Base-by-base conservation (phyloP, 30 jellyfish, hydroid and myxozoan genomes). In the Morbakka virulenta region DNA sequence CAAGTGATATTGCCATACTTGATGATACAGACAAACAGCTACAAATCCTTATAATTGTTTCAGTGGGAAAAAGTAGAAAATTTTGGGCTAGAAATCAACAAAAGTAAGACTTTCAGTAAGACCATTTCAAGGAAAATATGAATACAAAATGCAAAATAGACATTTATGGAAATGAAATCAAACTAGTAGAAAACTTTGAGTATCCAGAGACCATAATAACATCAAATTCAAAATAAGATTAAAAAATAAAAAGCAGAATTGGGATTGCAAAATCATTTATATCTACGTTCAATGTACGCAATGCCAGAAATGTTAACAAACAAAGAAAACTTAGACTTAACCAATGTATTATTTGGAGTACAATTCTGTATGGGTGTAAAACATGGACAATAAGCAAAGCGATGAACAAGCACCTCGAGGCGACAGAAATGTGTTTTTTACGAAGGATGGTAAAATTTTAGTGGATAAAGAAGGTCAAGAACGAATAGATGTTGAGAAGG, bases 21-120 rank as follows among this genome's bases (percentile, higher is more conserved):
- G 85, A 64, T 13, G 72, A 73, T 63, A 11, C 85, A 52, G 85
- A 28, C 33, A 34, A 73, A 22, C 47, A 50, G n/a, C 85, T 73
- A n/a, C 85, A 73, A 35, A 32, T 12, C n/a, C 20, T 73, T n/a
- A 24, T 73, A 51, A 47, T 28, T 30, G 50, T n/a, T 28, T 61
- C 61, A 12, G 61, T 24, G 51, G 24, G 34, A 49, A 75, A 73
- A 35, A 34, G 68, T 69, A 50, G 17, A 32, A 36, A n/a, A n/a
- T n/a, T n/a, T n/a, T n/a, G n/a, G n/a, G n/a, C n/a, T n/a, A n/a
- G n/a, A n/a, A n/a, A 34, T 69, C 17, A 69, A 69, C 27, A 24
- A 4, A 27, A 69, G 49, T 66, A 69, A 20, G 30, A 1, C 68
- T n/a, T 3, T 4, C 13, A 14, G 23, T 4, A 21, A 4, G 20